Evolutionary conservation across 2,888 invertebrate species (phyloP).

Genomic region (Meta bourneti): DNA sequence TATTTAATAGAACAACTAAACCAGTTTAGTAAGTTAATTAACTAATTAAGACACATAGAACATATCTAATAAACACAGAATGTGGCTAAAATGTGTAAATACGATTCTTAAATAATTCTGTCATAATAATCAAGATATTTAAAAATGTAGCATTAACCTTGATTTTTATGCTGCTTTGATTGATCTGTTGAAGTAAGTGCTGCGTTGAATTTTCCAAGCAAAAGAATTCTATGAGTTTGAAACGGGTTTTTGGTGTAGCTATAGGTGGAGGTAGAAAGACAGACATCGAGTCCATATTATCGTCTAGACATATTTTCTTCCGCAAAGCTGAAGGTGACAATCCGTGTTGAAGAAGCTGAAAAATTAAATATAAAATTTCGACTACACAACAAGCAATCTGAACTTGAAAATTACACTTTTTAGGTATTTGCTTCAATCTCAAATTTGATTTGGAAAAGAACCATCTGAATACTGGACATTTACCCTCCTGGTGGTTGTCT

Average conservation of each 20-base stretch:
- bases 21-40: no score
- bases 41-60: no score
- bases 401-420: no score
- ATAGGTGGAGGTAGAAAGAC: neutral
- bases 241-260: neutral
- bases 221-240: conserved; percentile 9
- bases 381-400: neutral
- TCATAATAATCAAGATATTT: no score
- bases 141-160: conserved; percentile 8
- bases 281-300: neutral
- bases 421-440: neutral
- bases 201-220: conserved; percentile 30
- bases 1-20: no score
- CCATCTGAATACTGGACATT: no score
- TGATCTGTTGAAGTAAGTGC: conserved; percentile 26
- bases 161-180: conserved; percentile 6
- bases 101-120: no score
- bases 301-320: conserved; percentile 27
- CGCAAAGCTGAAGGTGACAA: neutral
- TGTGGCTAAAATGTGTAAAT: no score
- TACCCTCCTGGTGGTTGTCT: no score
- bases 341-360: conserved; percentile 43
- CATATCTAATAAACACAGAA: no score
- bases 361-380: neutral
- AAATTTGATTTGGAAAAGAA: neutral